Conservation (phyloP, 2,113 vertebrate genomes). For the Cyanoderma ruficeps region DNA sequence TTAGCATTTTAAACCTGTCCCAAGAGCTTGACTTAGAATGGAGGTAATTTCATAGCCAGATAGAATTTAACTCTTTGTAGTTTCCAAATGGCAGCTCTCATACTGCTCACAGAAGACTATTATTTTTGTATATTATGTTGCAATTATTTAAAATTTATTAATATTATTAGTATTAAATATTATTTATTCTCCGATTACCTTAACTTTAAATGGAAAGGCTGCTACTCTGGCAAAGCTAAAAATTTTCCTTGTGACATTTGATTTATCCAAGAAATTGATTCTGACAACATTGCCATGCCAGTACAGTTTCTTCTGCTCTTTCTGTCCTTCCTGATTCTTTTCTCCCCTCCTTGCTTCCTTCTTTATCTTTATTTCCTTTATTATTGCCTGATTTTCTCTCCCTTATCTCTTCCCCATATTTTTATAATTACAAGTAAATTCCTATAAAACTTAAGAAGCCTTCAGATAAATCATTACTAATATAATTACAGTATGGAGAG, state of each 20-base stretch:
- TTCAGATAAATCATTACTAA: constrained; percentile 54
- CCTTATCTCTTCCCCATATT: neutral
- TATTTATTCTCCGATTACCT: neutral
- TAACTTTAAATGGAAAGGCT: neutral
- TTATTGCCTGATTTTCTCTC: neutral
- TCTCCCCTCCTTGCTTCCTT: neutral
- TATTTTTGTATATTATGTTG: neutral
- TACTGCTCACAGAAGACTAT: neutral
- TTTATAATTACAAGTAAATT: constrained; percentile 32
- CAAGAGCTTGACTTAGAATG: constrained; percentile 49
- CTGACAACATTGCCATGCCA: neutral
- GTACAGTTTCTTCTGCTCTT: neutral
- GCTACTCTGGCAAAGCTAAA: neutral
- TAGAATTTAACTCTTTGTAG: constrained; percentile 58
- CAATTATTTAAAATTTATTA: neutral
- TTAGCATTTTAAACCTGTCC: constrained; percentile 62
- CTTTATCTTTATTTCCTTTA: neutral
- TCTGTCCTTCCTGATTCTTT: neutral
- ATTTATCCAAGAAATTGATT: neutral
- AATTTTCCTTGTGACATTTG: neutral
- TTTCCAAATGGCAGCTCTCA: constrained; percentile 28
- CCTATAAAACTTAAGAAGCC: constrained; percentile 19
- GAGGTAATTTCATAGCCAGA: constrained; percentile 54
- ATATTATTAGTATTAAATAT: neutral
- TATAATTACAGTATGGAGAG: constrained; percentile 43